Base-by-base conservation (phyloP, 2,888 invertebrate species). In the Oegoconia quadripuncta region DNA sequence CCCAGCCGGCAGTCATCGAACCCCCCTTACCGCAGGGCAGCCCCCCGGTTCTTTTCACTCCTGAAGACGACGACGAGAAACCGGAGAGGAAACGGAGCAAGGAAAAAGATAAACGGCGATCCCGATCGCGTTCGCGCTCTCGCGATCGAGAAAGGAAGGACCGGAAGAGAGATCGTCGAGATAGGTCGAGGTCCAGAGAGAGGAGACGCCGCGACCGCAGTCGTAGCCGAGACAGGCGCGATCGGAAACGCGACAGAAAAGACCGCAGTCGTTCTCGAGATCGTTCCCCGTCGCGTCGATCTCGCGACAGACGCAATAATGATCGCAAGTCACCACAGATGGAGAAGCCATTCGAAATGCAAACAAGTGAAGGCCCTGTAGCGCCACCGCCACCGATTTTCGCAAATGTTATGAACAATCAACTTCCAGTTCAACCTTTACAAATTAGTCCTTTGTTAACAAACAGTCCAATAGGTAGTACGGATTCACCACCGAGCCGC, bases 191-290 rank as follows among this genome's bases (percentile, higher is more conserved):
- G 5, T 90, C 91, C 16, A 74, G 89, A 44, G 93, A 92, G 1
- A 80, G 91, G 12, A 82, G 88, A 12, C 88, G 89, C 17, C 89
- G 71, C 52, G 84, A 91, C 37, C 89, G 92, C 25, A 89, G 91
- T 41, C 87, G 91, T 29, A 89, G 90, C 50, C 74, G 91, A 15
- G 90, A 91, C 17, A 58, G 78, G 6, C 69, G 81, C n/a, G 74
- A 76, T 49, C 74, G 89, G 35, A 81, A 88, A 36, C 73, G 90
- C 1, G 83, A 88, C 39, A 74, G 89, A 16, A 86, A 82, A 48
- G 88, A 90, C 27, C 86, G 89, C 43, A 89, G 89, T 45, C 80
- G 90, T 12, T 88, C 90, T n/a, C 88, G 89, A 3, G 87, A 89
- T 1, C 87, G 90, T 0, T 80, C 82, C 0, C 77, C 77, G 70